Evolutionary conservation across 1,140 invertebrate species (phyloP).

Genomic region (Brachionus sp.): DNA sequence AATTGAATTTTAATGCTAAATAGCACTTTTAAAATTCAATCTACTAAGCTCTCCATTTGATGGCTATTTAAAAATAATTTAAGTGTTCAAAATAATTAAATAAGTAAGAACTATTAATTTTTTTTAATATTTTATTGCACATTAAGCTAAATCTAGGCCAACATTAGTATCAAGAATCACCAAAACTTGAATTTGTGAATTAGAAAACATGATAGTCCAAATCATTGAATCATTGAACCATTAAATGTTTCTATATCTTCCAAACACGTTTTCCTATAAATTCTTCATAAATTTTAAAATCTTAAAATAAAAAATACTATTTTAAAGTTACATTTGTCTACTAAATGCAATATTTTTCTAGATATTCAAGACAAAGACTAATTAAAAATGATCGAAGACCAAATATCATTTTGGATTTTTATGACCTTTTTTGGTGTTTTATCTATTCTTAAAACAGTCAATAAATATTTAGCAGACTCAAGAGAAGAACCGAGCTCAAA

Average conservation of each 20-base stretch:
- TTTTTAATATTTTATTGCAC: neutral
- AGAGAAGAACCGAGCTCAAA: neutral
- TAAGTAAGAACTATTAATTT: neutral
- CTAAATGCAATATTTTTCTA: neutral
- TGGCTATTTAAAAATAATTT: neutral
- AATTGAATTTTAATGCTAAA: neutral
- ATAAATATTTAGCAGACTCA: neutral
- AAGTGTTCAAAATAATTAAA: neutral
- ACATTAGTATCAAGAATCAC: neutral
- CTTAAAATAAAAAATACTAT: neutral
- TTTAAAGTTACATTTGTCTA: neutral
- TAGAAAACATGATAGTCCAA: neutral
- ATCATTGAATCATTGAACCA: neutral
- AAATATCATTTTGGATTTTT: slow-evolving; percentile 34
- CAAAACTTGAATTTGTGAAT: neutral
- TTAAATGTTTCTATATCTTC: neutral
- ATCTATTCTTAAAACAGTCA: slow-evolving; percentile 12
- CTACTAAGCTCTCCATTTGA: neutral
- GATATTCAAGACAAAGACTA: neutral
- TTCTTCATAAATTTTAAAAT: neutral
- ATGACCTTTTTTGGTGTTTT: neutral
- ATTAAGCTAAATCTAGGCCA: neutral
- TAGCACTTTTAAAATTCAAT: neutral
- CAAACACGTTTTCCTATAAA: neutral
- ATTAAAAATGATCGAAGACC: slow-evolving; percentile 23